Percentiles rank a stretch among this genome's conserved stretches.
Evolutionary conservation across 2,888 invertebrate species (phyloP).

Genomic region (Dione juno): DNA sequence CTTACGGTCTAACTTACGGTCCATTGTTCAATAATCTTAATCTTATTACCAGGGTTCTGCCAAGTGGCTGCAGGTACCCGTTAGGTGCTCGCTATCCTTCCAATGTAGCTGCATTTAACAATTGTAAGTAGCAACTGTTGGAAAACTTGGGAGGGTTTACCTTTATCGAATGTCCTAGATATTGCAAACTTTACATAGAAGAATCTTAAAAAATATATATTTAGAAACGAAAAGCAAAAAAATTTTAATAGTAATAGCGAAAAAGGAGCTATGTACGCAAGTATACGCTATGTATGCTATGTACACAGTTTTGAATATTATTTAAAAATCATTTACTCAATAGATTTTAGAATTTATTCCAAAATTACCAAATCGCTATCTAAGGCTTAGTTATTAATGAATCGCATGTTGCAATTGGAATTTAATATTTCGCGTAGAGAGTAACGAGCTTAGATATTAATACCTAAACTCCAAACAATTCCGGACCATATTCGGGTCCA

Average conservation of each 20-base stretch:
- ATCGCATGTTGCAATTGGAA: background rate
- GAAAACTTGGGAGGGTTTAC: background rate
- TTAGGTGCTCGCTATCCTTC: slow-evolving; percentile 22
- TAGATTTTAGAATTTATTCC: too few species aligned
- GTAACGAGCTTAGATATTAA: slow-evolving; percentile 15
- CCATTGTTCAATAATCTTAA: slow-evolving; percentile 8
- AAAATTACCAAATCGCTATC: too few species aligned
- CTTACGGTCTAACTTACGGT: background rate
- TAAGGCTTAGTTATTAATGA: too few species aligned
- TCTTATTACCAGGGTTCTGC: slow-evolving; percentile 6
- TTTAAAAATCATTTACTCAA: too few species aligned
- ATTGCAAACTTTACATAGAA: background rate
- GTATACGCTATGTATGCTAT: too few species aligned
- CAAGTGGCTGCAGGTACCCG: background rate
- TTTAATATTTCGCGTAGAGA: slow-evolving; percentile 4
- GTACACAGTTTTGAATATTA: too few species aligned
- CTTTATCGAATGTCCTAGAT: background rate
- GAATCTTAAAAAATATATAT: too few species aligned
- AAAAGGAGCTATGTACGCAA: too few species aligned
- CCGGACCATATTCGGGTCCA: slow-evolving; percentile 15
- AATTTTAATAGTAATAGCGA: too few species aligned
- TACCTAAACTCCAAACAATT: background rate
- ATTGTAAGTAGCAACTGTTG: background rate
- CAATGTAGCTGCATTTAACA: background rate
- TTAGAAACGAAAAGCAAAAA: background rate